These are phyloP conservation scores for Ariolimax columbianus DNA, from an alignment of 2,888 invertebrate species.

Conservation along the genomic window DNA sequence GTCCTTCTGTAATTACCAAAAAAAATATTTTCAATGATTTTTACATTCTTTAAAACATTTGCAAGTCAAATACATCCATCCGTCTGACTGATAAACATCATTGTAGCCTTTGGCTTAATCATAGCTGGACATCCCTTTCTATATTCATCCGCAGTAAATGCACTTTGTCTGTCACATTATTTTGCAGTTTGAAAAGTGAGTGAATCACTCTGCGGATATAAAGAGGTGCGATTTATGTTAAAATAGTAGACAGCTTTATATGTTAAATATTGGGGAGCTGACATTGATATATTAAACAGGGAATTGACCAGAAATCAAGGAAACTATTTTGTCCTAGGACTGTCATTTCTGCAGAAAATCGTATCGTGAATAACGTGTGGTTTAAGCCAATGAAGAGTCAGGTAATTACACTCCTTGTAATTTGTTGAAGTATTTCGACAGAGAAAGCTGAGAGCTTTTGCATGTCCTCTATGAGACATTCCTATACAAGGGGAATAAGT, in stretches of 20 bases:
- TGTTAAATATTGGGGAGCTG: not conserved
- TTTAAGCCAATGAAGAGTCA: constrained; percentile 2
- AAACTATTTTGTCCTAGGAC: not conserved
- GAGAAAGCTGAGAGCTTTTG: constrained; percentile 15
- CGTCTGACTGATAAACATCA: too few species aligned
- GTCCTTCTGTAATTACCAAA: too few species aligned
- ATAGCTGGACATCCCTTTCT: too few species aligned
- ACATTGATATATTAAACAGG: not conserved
- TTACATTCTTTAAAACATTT: too few species aligned
- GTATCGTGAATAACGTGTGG: not conserved
- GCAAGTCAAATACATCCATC: too few species aligned
- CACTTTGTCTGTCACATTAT: too few species aligned
- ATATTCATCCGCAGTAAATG: too few species aligned
- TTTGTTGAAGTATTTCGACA: not conserved
- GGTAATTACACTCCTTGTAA: not conserved
- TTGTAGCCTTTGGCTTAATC: too few species aligned
- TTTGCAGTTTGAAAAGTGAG: too few species aligned
- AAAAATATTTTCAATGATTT: too few species aligned
- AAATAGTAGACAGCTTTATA: not conserved
- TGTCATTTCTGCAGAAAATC: not conserved
- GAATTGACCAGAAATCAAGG: not conserved
- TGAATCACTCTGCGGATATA: too few species aligned
- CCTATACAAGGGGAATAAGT: not conserved
- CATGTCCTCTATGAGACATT: not conserved
- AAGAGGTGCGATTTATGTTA: not conserved